These are phyloP conservation scores for Magallana nippona DNA, from an alignment of 2,888 invertebrate genomes.

Conservation along the genomic window DNA sequence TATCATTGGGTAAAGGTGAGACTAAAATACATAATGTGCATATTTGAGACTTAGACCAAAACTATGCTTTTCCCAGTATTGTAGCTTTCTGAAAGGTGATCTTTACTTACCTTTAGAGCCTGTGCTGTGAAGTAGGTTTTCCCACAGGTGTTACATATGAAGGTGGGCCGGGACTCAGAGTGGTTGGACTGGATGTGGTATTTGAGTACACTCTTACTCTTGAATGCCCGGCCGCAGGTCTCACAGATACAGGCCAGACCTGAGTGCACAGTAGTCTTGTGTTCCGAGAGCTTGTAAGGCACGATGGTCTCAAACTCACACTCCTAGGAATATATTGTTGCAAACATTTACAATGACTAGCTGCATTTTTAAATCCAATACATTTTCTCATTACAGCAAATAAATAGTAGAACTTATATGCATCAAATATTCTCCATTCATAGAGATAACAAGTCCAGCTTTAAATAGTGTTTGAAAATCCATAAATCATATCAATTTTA, in stretches of 20 bases:
- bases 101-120: conserved; percentile 45
- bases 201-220: conserved; percentile 40
- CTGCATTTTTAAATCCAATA: no score
- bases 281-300: conserved; percentile 41
- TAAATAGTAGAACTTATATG: no score
- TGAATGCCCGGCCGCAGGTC: conserved; percentile 44
- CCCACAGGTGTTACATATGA: conserved; percentile 44
- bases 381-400: no score
- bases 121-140: conserved; percentile 43
- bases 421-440: no score
- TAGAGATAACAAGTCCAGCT: no score
- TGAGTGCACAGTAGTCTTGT: conserved; percentile 43
- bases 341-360: no score
- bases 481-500: no score
- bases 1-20: no score
- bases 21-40: no score
- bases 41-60: no score
- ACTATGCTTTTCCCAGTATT: no score
- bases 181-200: conserved; percentile 44
- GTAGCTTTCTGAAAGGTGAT: neutral
- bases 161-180: conserved; percentile 2
- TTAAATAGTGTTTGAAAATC: no score
- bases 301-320: conserved; percentile 49
- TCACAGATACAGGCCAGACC: conserved; percentile 43
- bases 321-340: conserved; percentile 1